Evolutionary conservation across 2,888 invertebrate genomes (phyloP).

Genomic region (Tetragnatha montana): DNA sequence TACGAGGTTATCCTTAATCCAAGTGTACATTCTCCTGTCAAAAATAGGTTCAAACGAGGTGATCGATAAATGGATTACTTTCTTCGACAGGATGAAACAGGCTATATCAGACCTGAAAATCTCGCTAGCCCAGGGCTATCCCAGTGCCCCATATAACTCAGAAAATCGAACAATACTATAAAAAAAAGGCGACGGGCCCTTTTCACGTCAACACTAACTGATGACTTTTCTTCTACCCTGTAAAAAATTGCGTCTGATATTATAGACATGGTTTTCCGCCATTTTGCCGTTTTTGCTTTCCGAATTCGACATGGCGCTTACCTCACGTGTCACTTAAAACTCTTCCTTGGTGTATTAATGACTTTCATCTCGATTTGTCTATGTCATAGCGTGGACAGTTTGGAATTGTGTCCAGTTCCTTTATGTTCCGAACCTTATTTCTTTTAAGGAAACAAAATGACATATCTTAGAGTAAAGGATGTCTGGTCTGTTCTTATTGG

Average conservation of each 20-base stretch:
- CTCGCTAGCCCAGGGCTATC: not conserved
- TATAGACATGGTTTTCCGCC: not conserved
- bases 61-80: not conserved
- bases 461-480: not conserved
- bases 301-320: not conserved
- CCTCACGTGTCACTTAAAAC: not conserved
- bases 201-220: constrained; percentile 9
- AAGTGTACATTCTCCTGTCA: not conserved
- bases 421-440: not conserved
- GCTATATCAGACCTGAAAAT: not conserved
- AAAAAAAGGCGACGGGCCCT: not conserved
- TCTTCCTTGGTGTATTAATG: not conserved
- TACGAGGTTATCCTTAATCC: not conserved
- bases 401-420: not conserved
- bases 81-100: not conserved
- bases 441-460: not conserved
- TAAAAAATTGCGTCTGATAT: not conserved
- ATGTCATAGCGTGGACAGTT: not conserved
- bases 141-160: not conserved
- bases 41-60: not conserved
- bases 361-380: constrained; percentile 2
- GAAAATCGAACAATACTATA: not conserved
- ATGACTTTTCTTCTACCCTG: not conserved
- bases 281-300: constrained; percentile 6
- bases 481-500: too few relatives aligned